Base-by-base conservation (phyloP, 2,113 vertebrate genomes). In the Oreotragus oreotragus region DNA sequence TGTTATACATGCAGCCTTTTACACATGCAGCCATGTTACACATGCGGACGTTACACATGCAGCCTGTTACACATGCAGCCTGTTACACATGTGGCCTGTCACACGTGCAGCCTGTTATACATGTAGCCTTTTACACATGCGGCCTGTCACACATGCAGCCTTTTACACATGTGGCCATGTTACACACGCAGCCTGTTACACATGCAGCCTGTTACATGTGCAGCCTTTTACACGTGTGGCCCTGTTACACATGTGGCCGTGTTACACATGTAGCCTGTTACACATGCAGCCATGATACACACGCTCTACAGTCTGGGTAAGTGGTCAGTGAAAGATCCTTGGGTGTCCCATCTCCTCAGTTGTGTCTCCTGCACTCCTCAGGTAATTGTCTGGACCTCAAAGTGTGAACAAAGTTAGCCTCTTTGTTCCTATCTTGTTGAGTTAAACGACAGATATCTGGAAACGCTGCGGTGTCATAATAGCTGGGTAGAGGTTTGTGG, bases 401-500 rank as follows among this genome's bases (percentile, higher is more conserved):
- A 4, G 1, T 86, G 33, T 43, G 39, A 70, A 51, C 25, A 89
- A n/a, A 43, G 23, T n/a, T 55, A 70, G 8, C 45, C 84, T 70
- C 84, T 76, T 17, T 36, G 39, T 53, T 79, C 79, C 60, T 49
- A 36, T 45, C 62, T 83, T 15, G 12, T 27, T 55, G 90, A 47
- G 28, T 73, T 84, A 51, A 87, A 81, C 1, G 1, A 62, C 43
- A 28, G 33, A n/a, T 53, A 55, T 47, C 79, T 89, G n/a, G 36
- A 93, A 89, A 96, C 30, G 49, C 49, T n/a, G 45, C 30, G 47
- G 43, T 45, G 19, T 47, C 23, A 79, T 60, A 62, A 97, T 62
- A 73, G 23, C 83, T 73, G 23, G 81, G 92, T 2, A 88, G 60
- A 88, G 30, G 33, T 94, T 83, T 91, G 62, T 91, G 83, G 94